Evolutionary conservation across 2,888 invertebrate species (phyloP), one percentile per base, ranked within the genome.

Genomic region (Elegia similella): DNA sequence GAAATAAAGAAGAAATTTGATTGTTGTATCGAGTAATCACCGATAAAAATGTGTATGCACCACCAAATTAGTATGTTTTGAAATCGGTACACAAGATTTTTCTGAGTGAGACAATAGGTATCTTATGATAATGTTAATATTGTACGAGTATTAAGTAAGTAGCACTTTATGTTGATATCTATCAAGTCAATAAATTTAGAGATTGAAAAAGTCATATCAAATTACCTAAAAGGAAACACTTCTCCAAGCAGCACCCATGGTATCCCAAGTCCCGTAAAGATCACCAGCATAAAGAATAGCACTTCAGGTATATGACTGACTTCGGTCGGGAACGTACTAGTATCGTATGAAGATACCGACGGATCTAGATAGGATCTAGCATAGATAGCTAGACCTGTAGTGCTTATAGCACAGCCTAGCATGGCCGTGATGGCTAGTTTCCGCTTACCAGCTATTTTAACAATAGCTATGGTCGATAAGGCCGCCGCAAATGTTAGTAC

Each of bases 201-300:
- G 6, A 10, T 13, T 2, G 0, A 8, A 7, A 16, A 16, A 43
- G 6, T 15, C n/a, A 43, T 12, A 13, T 5, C 16, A 56, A 60
- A 71, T 78, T 69, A 93, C 93, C 92, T 92, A 63, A 92, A 90
- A 0, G 93, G 93, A 63, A 93, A 93, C 7, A 93, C 87, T 75
- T 93, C 93, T 58, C 93, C 92, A 7, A 93, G 79, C 46, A 93
- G 66, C 59, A 92, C 88, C 93, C 93, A 93, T 1, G 93, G 92
- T 13, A 93, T 77, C 12, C 87, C 86, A 3, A 86, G 76, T 7
- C 84, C 89, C 43, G 82, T 85, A 60, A 84, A 87, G 12, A 86
- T 66, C 0, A 84, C 79, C 50, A 92, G 69, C 0, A 78, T 57
- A 52, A 88, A 86, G 69, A 92, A 89, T 52, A 89, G 67, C 0